Evolutionary conservation across 2,797 vertebrate genomes (phyloP).

Genomic region (Rhinophrynus dorsalis): DNA sequence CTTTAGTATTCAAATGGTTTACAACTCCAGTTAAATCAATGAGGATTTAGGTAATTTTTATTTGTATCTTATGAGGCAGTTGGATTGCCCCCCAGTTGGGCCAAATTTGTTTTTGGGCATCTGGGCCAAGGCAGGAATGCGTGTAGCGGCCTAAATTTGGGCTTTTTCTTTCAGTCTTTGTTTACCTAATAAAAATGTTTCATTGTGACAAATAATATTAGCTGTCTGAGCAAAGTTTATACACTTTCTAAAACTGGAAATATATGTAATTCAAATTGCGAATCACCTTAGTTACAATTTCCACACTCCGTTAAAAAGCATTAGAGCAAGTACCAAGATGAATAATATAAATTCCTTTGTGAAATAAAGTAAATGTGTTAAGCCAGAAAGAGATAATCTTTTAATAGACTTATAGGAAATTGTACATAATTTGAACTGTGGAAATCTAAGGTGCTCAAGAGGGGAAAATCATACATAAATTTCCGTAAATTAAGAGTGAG

Average conservation of each 20-base stretch:
- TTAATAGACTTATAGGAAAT: constrained; percentile 41
- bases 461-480: not conserved
- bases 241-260: not conserved
- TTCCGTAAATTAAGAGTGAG: constrained; percentile 30
- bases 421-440: constrained; percentile 14
- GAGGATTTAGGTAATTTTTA: no score
- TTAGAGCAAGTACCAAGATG: constrained; percentile 18
- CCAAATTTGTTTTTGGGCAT: no score
- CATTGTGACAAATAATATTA: no score
- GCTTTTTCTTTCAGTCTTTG: no score
- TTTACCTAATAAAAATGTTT: no score
- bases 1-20: no score
- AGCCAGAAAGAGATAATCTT: constrained; percentile 34
- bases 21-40: no score
- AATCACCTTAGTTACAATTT: constrained; percentile 19
- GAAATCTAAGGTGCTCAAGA: not conserved
- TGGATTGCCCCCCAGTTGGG: no score
- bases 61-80: no score
- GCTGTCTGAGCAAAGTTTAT: not conserved
- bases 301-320: constrained; percentile 9
- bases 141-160: no score
- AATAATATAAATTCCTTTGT: constrained; percentile 36
- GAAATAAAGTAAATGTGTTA: constrained; percentile 41
- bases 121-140: no score
- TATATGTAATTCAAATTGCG: constrained; percentile 23